Conservation (phyloP, 2,113 vertebrate genomes). For the Thinocorus orbignyianus region DNA sequence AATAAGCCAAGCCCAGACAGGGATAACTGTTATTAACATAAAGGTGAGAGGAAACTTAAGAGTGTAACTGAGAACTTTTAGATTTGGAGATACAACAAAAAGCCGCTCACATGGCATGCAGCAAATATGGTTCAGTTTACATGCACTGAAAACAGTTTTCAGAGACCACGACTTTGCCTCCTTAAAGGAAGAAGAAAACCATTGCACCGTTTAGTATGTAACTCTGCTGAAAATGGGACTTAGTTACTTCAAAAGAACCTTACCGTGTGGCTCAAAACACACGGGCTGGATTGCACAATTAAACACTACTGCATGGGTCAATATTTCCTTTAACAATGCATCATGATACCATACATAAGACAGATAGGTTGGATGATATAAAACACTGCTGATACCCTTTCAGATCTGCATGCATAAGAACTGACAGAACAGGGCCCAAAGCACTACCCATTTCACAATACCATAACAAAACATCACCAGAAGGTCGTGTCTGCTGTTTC, state of each 20-base stretch:
- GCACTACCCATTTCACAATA: background rate
- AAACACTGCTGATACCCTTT: background rate
- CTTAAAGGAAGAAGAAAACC: background rate
- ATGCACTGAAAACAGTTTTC: background rate
- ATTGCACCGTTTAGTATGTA: background rate
- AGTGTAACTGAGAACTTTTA: background rate
- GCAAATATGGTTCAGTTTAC: background rate
- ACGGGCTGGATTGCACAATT: background rate
- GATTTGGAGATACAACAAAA: background rate
- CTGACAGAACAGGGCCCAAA: background rate
- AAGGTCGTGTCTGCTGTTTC: background rate
- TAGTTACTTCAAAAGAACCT: background rate
- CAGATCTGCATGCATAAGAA: background rate
- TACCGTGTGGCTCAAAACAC: rapidly evolving
- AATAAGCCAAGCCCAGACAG: background rate
- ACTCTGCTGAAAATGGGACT: background rate
- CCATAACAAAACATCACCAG: background rate
- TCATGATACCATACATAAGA: background rate
- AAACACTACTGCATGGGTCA: background rate
- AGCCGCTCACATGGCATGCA: background rate
- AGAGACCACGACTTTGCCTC: background rate
- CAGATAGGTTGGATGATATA: background rate
- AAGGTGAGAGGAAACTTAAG: background rate
- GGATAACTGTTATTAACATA: background rate
- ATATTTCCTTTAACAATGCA: background rate